phyloP scores from a whole-genome alignment of 2,888 invertebrate genomes.

The Lasioglossum villosulum region DNA sequence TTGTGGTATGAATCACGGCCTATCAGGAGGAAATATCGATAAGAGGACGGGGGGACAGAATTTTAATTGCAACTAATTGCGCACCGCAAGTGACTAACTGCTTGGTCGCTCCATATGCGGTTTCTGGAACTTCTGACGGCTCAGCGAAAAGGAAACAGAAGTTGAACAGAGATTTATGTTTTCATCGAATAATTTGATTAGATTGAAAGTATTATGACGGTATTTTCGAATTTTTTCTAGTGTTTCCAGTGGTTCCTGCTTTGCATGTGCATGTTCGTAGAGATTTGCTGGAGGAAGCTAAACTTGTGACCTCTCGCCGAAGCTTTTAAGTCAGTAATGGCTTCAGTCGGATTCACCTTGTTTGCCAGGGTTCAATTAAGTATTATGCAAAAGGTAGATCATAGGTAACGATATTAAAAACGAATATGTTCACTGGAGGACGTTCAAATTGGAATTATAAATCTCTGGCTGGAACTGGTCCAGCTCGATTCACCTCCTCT shows the following conservation, averaged over 20 bases:
- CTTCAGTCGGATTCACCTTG: background rate
- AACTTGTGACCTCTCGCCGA: background rate
- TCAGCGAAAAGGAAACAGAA: too few species aligned
- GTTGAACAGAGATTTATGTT: too few species aligned
- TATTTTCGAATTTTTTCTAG: too few species aligned
- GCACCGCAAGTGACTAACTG: constrained; percentile 4
- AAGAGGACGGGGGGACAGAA: background rate
- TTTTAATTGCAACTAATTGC: constrained; percentile 22
- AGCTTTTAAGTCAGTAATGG: background rate
- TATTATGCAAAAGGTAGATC: background rate
- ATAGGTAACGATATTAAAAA: too few species aligned
- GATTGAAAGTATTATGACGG: background rate
- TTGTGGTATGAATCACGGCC: constrained; percentile 3
- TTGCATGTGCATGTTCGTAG: too few species aligned
- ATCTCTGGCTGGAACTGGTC: too few species aligned
- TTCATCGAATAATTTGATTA: background rate
- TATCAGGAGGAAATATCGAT: constrained; percentile 15
- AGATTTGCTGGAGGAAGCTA: too few species aligned
- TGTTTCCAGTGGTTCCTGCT: too few species aligned
- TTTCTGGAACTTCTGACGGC: background rate
- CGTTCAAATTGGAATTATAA: too few species aligned
- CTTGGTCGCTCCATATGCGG: background rate
- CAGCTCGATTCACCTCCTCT: too few species aligned
- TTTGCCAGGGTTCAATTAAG: background rate
- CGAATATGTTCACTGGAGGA: too few species aligned